Conservation (phyloP, 2,888 invertebrate species). For the Ephialtes manifestator region DNA sequence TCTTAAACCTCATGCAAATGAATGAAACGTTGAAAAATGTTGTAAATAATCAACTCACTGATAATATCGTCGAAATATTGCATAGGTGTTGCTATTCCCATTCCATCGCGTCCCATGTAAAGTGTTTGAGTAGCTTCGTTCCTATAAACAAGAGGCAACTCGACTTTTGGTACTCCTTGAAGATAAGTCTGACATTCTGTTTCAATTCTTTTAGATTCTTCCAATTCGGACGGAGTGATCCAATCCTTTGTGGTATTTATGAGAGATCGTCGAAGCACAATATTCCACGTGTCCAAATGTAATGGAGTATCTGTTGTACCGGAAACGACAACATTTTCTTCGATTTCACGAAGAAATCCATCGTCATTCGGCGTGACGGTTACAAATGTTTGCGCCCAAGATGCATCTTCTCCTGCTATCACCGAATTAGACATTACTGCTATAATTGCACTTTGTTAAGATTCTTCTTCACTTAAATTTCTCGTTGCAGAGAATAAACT, state of each 20-base stretch:
- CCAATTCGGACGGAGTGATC: constrained; percentile 68
- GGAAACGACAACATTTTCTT: constrained; percentile 67
- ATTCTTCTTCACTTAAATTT: not conserved
- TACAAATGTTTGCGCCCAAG: constrained; percentile 77
- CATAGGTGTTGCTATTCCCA: constrained; percentile 1
- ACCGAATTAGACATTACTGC: constrained; percentile 33
- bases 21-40: not conserved
- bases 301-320: constrained; percentile 62
- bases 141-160: constrained; percentile 68
- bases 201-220: constrained; percentile 50
- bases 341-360: constrained; percentile 75
- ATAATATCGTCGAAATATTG: constrained; percentile 71
- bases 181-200: constrained; percentile 75
- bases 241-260: constrained; percentile 64
- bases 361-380: constrained; percentile 77
- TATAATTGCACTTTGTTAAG: not conserved
- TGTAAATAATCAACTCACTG: constrained; percentile 66
- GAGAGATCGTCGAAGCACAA: constrained; percentile 69
- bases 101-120: constrained; percentile 71
- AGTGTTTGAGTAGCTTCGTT: constrained; percentile 77
- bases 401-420: constrained; percentile 53
- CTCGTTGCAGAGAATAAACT: not conserved
- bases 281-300: constrained; percentile 66
- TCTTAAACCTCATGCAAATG: too few relatives aligned
- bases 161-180: constrained; percentile 74